Evolutionary conservation across 1,140 invertebrate species (phyloP).

Genomic region (Grapholita molesta): DNA sequence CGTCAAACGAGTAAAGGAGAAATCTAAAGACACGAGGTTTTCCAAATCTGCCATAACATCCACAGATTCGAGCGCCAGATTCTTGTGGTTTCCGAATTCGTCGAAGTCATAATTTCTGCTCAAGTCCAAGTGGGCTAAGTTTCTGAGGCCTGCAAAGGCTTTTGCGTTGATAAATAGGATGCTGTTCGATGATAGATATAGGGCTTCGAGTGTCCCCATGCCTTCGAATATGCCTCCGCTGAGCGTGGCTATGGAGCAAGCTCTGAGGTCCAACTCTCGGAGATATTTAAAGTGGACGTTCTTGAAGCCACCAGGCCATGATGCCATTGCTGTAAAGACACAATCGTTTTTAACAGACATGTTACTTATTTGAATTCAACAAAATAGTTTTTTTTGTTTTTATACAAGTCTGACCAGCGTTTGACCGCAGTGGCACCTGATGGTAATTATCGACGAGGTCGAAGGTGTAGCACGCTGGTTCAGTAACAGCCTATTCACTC

Average conservation of each 20-base stretch:
- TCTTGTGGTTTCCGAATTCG: slow-evolving; percentile 38
- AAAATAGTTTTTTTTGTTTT: too few relatives aligned
- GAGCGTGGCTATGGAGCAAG: slow-evolving; percentile 74
- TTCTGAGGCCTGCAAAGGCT: slow-evolving; percentile 58
- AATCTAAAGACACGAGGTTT: slow-evolving; percentile 70
- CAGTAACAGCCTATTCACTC: too few relatives aligned
- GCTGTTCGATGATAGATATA: slow-evolving; percentile 77
- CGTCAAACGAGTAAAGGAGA: slow-evolving; percentile 72
- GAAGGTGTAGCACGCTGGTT: too few relatives aligned
- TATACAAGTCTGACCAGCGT: too few relatives aligned
- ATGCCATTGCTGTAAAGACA: slow-evolving; percentile 34
- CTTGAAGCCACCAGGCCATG: slow-evolving; percentile 46
- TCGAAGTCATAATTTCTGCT: slow-evolving; percentile 68
- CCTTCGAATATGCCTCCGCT: slow-evolving; percentile 59
- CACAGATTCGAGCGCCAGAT: slow-evolving; percentile 35
- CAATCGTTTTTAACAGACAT: neutral
- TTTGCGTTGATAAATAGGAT: slow-evolving; percentile 61
- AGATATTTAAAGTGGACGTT: slow-evolving; percentile 43
- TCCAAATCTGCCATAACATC: slow-evolving; percentile 53
- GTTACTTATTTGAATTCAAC: too few relatives aligned
- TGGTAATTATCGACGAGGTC: too few relatives aligned
- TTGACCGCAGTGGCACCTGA: too few relatives aligned
- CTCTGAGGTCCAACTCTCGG: slow-evolving; percentile 77
- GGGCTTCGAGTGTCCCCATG: slow-evolving; percentile 60
- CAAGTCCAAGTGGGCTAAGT: slow-evolving; percentile 74